Evolutionary conservation across 2,797 vertebrate genomes (phyloP).

Genomic region (Hylomyscus alleni): DNA sequence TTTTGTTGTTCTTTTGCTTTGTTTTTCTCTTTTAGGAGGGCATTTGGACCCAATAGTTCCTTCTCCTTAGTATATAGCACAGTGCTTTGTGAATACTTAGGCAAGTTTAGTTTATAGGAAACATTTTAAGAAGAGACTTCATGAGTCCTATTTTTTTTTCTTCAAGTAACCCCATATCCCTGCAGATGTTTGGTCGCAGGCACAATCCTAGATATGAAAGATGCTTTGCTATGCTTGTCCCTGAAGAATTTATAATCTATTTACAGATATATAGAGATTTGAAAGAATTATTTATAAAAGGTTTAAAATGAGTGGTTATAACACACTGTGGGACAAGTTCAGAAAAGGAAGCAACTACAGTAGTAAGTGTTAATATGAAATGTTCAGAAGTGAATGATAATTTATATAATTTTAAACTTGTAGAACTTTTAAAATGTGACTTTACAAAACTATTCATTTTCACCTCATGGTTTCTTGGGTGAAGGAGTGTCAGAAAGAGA

Average conservation of each 20-base stretch:
- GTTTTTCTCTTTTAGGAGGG: not conserved
- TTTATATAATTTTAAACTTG: not conserved
- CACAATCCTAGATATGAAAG: not conserved
- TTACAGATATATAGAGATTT: not conserved
- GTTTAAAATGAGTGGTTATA: not conserved
- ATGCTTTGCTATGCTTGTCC: not conserved
- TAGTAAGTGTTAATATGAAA: not conserved
- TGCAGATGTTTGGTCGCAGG: not conserved
- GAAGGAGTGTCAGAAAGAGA: not conserved
- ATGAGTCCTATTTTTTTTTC: not conserved
- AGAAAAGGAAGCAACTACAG: not conserved
- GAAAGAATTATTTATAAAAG: not conserved
- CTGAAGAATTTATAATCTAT: not conserved
- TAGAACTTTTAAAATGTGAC: not conserved
- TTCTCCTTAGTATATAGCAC: not conserved
- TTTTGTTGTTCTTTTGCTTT: conserved; percentile 19
- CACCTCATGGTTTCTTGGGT: not conserved
- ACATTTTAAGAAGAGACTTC: conserved; percentile 54
- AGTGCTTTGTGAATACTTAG: conserved; percentile 36
- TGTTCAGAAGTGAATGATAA: not conserved
- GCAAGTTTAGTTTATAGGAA: conserved; percentile 58
- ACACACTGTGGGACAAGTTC: not conserved
- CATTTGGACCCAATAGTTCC: not conserved
- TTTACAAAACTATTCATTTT: not conserved
- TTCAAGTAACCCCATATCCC: not conserved